Conservation (phyloP, 2,797 vertebrate genomes). For the Chloroceryle amazona region DNA sequence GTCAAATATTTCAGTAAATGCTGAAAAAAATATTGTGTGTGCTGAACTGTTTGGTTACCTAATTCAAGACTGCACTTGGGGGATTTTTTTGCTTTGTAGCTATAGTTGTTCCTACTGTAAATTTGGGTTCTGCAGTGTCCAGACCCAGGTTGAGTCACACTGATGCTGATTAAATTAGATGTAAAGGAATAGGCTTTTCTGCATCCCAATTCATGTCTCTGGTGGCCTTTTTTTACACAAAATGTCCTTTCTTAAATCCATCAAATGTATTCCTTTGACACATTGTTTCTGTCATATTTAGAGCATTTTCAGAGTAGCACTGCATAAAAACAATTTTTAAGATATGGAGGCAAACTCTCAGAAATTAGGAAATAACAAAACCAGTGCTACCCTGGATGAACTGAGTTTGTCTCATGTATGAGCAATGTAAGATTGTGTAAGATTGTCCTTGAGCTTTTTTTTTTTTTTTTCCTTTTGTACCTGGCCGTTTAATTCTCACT, state of each 20-base stretch:
- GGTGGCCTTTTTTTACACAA: neutral
- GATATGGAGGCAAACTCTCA: neutral
- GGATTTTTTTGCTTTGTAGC: neutral
- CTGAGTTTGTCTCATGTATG: neutral
- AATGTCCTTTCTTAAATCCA: neutral
- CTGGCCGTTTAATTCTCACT: neutral
- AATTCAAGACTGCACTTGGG: neutral
- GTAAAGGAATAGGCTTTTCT: neutral
- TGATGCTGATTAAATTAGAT: neutral
- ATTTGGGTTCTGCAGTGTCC: neutral
- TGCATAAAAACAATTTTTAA: neutral
- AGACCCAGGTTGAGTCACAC: neutral
- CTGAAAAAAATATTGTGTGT: neutral
- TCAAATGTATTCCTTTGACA: neutral
- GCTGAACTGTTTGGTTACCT: neutral
- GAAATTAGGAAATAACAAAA: neutral
- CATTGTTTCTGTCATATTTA: neutral
- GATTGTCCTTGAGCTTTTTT: neutral
- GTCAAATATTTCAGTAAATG: neutral
- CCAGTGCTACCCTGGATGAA: accelerated
- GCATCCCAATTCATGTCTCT: neutral
- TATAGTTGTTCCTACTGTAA: neutral
- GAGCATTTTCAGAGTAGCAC: neutral
- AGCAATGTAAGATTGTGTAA: accelerated
- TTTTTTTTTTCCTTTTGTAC: neutral